Conservation (phyloP, 1,140 invertebrate species). For the Achroia grisella region DNA sequence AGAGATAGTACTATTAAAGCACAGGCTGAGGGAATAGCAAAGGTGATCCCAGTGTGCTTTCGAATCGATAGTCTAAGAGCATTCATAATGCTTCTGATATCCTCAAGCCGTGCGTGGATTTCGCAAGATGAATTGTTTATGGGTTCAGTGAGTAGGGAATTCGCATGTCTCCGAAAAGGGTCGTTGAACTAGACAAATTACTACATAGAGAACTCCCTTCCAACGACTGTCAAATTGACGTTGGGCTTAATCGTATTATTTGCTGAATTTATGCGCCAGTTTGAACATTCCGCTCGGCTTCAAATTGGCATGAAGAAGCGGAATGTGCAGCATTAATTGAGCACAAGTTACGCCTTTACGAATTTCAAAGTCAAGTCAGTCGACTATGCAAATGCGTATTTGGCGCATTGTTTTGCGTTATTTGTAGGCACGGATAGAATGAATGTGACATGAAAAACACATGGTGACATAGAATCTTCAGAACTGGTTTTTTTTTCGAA, state of each 20-base stretch:
- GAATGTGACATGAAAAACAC: constrained; percentile 21
- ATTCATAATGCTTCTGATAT: constrained; percentile 34
- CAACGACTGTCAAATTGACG: constrained; percentile 28
- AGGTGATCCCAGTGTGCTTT: constrained; percentile 26
- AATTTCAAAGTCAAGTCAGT: constrained; percentile 19
- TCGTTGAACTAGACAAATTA: constrained; percentile 60
- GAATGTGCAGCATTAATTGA: constrained; percentile 24
- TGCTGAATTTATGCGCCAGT: constrained; percentile 31
- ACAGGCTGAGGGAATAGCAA: constrained; percentile 16
- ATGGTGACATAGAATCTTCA: too few relatives aligned
- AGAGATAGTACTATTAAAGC: constrained; percentile 25
- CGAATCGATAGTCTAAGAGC: constrained; percentile 33
- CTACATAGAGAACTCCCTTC: constrained; percentile 32
- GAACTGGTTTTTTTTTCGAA: too few relatives aligned
- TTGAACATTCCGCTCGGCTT: constrained; percentile 26
- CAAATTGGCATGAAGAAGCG: constrained; percentile 18
- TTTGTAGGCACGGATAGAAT: constrained; percentile 9
- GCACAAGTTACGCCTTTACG: constrained; percentile 25
- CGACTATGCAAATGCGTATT: constrained; percentile 18
- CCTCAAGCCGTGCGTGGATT: constrained; percentile 26
- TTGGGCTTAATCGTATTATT: constrained; percentile 48
- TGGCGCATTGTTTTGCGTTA: constrained; percentile 16
- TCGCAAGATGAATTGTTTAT: constrained; percentile 51
- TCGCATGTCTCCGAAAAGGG: constrained; percentile 35
- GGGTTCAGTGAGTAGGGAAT: constrained; percentile 17